Percentiles rank a stretch among this genome's conserved stretches.
phyloP scores from a whole-genome alignment of 2,888 invertebrate species.

The Pammene aurita region DNA sequence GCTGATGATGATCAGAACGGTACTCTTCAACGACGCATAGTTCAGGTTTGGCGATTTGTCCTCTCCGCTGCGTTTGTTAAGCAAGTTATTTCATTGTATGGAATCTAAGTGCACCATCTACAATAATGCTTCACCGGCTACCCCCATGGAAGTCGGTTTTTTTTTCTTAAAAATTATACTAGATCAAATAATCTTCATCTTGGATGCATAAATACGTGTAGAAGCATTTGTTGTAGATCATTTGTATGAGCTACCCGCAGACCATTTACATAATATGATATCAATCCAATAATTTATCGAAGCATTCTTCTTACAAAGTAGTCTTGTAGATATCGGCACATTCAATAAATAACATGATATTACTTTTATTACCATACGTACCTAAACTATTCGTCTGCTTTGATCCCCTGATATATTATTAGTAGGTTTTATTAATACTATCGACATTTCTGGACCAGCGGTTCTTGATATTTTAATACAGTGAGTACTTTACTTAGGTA shows the following conservation, averaged over 20 bases:
- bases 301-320: conserved; percentile 17
- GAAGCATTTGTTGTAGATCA: conserved; percentile 21
- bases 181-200: no score
- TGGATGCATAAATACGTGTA: background rate
- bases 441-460: background rate
- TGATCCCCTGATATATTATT: conserved; percentile 10
- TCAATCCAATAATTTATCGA: conserved; percentile 29
- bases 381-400: conserved; percentile 11
- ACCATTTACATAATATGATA: conserved; percentile 35
- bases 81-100: no score
- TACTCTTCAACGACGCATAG: no score
- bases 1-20: no score
- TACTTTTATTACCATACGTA: conserved; percentile 29
- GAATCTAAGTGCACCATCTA: no score
- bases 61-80: no score
- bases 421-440: background rate
- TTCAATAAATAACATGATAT: conserved; percentile 35
- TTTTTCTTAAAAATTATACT: no score
- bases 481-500: background rate
- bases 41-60: no score
- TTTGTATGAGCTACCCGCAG: conserved; percentile 3
- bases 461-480: background rate
- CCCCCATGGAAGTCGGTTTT: no score
- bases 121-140: no score
- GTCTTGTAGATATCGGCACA: conserved; percentile 6